A percentile compares a stretch with the other conserved stretches of the same genome.
Evolutionary conservation across 2,888 invertebrate genomes (phyloP).

Genomic region (Lithosia quadra): DNA sequence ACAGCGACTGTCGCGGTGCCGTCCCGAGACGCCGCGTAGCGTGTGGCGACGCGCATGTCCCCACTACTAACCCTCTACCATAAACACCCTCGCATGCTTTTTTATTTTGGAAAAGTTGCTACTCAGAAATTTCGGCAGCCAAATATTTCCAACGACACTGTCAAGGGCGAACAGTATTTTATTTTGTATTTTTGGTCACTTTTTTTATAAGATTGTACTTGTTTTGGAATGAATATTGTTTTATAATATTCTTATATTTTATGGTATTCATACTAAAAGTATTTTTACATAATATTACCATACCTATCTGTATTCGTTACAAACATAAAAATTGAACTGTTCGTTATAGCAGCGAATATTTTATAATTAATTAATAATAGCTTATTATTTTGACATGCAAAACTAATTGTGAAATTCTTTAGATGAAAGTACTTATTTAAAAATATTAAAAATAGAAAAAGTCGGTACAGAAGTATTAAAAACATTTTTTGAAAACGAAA

Average conservation of each 20-base stretch:
- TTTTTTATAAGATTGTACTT: neutral
- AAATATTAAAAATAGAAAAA: too few relatives aligned
- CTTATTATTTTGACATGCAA: too few relatives aligned
- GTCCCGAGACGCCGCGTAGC: constrained; percentile 49
- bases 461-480: too few relatives aligned
- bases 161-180: neutral
- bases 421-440: too few relatives aligned
- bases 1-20: constrained; percentile 35
- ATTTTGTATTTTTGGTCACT: neutral
- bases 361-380: too few relatives aligned
- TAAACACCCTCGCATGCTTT: constrained; percentile 20
- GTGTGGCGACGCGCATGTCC: constrained; percentile 58
- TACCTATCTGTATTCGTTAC: too few relatives aligned
- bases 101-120: constrained; percentile 16
- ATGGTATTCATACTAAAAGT: neutral
- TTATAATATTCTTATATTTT: neutral
- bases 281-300: too few relatives aligned
- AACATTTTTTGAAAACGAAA: too few relatives aligned
- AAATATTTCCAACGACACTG: neutral
- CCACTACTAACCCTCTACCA: constrained; percentile 30
- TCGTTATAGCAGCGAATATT: too few relatives aligned
- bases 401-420: too few relatives aligned
- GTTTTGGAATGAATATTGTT: neutral
- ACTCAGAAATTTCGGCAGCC: neutral
- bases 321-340: too few relatives aligned